Evolutionary conservation across 2,797 vertebrate genomes (phyloP).

Genomic region (Oophaga sylvatica): DNA sequence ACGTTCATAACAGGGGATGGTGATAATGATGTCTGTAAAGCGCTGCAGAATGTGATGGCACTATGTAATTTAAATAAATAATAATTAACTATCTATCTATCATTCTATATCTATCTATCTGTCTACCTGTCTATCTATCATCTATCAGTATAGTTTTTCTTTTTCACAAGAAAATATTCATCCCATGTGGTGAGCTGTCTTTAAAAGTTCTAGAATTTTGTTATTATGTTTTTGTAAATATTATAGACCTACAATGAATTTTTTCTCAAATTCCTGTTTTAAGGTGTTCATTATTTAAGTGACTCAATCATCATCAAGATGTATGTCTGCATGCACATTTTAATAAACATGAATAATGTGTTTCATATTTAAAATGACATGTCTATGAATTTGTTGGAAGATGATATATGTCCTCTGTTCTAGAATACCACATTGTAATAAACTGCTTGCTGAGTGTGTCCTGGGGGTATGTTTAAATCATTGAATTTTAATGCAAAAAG

Average conservation of each 20-base stretch:
- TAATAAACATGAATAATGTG: slow-evolving; percentile 72
- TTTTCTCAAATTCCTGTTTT: background rate
- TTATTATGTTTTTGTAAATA: background rate
- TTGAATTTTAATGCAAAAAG: slow-evolving; percentile 72
- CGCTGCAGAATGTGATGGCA: no score
- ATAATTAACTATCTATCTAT: no score
- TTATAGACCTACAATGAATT: background rate
- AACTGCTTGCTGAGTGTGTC: slow-evolving; percentile 70
- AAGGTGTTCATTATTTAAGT: slow-evolving; percentile 17
- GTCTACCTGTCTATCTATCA: no score
- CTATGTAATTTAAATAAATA: no score
- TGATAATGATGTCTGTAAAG: no score
- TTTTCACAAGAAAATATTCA: background rate
- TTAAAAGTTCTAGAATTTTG: background rate
- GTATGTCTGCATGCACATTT: slow-evolving; percentile 54
- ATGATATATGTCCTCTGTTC: slow-evolving; percentile 70
- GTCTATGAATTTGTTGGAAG: slow-evolving; percentile 71
- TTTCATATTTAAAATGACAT: slow-evolving; percentile 71
- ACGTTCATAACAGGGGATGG: no score
- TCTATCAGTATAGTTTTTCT: no score
- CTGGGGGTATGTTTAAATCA: slow-evolving; percentile 71
- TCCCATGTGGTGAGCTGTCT: background rate
- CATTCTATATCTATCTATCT: no score
- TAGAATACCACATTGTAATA: slow-evolving; percentile 68
- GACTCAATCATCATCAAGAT: slow-evolving; percentile 20